Base-by-base conservation (phyloP, 2,797 vertebrate genomes). In the Apogon hyalosoma region DNA sequence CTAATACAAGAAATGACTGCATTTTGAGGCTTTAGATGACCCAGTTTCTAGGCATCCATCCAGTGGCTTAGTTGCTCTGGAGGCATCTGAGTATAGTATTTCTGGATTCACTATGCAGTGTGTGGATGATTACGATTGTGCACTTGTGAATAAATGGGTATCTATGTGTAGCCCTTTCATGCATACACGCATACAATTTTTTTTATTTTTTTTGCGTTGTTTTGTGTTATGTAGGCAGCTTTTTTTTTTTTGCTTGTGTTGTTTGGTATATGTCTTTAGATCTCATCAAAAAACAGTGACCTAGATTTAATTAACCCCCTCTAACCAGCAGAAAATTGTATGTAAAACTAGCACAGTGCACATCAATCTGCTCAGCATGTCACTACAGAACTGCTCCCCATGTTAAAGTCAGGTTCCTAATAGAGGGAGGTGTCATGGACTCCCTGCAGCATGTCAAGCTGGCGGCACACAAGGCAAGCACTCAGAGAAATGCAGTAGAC, bases 261-360 rank as follows among this genome's bases (percentile, higher is more conserved):
- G 13, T 16, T 62, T 69, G 47, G 33, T 76, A 58, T 52, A 68
- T 67, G 74, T 77, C 66, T 56, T 88, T 21, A 75, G 75, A 84
- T 88, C 75, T 70, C 65, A 80, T 82, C 41, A 77, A 74, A 85
- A 92, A 85, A 86, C 80, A 76, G 67, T 85, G 86, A 90, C 91
- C 87, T 82, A 91, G 79, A 88, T 91, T 80, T 87, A 82, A 90
- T 92, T 86, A 90, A 88, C 85, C 63, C 83, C 78, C 63, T 83
- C 61, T 80, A 89, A 88, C 74, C 66, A 63, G 51, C 56, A 66
- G 64, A 73, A 80, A 77, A 73, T 28, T 56, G 56, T 61, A 59
- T 78, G 84, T 77, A 59, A 79, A 85, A 82, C 75, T 62, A 76
- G 71, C 77, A 73, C 77, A 64, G 68, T 63, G 49, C 50, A 43